Base-by-base conservation (phyloP, 2,888 invertebrate genomes). In the Heliconius hortense region DNA sequence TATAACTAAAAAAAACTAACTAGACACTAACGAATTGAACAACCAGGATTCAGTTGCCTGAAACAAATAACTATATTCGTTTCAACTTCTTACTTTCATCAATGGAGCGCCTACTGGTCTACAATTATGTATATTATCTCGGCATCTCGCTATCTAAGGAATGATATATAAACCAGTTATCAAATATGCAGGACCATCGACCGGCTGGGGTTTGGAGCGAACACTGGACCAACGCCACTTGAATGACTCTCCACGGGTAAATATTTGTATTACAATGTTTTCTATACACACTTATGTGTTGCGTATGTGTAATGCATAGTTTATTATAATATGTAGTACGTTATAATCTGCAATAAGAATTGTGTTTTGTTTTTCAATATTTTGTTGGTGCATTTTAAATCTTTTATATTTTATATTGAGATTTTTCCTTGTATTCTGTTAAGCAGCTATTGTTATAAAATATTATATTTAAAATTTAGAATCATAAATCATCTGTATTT, bases 131-230 rank as follows among this genome's bases (percentile, higher is more conserved):
- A 74, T 76, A 77, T 78, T 78, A 78, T 77, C 73, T 67, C 62
- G 62, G 73, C 76, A 79, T 79, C 77, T 77, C 69, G 64, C 39
- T 71, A 53, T 69, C 53, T 69, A 43, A 60, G 75, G 73, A 72
- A 76, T 78, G 76, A 64, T 72, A 74, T 74, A 48, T 72, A 62
- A 78, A 79, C 79, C 76, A 66, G 79, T 79, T 76, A 76, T 76
- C 77, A 77, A 78, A 78, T 77, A 79, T 77, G 76, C 76, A 79
- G 72, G 74, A 76, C 70, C 74, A 75, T 77, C 76, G 76, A 78
- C 75, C 78, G 60, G 75, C 72, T 69, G 67, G 35, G 77, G 75
- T 74, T 66, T 71, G 59, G 76, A 71, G 59, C 73, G 76, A 75
- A 73, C 68, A 74, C 24, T 77, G 60, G 60, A 69, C 66, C 68